Evolutionary conservation across 2,797 vertebrate genomes (phyloP), one percentile per base, ranked within the genome.

Genomic region (Lutjanus campechanus): DNA sequence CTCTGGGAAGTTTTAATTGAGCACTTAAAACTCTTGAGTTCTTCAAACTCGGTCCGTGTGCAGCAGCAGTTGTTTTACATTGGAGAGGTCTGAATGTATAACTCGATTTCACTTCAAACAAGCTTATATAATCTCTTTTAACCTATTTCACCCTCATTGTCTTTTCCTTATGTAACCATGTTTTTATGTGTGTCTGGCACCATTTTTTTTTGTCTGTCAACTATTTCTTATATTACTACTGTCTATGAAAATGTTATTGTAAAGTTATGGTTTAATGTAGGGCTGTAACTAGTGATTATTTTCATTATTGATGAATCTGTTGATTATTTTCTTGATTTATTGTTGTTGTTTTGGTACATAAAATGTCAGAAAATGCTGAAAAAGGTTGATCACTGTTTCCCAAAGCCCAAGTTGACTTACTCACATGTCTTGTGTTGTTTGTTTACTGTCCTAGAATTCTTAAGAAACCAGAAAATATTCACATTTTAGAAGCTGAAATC

Each of bases 1-100:
- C 71, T 76, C 7, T 70, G 82, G 59, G 61, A 82, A 82, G 16
- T 84, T 83, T 63, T 43, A 76, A 81, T 17, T 56, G 53, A 72
- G 55, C 54, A 25, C 47, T 60, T 59, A 46, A 65, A 78, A 75
- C 54, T 43, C 9, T 11, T 13, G 44, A 5, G 16, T 65, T 75
- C 51, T 77, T 51, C 49, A 46, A 67, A 47, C 54, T 46, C 17
- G 0, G 54, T 25, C 19, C 0, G 0, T 41, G 7, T 53, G 1
- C 51, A 19, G 66, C 25, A 0, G 19, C n/a, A 46, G 54, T 61
- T 43, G 43, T 46, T 82, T 56, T 9, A 49, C 60, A 16, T 20
- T 2, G 2, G 4, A 12, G 73, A 70, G 54, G 59, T 79, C 58
- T 77, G 36, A 62, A 74, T 68, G 36, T 64, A 15, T 15, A 60